Evolutionary conservation across 2,797 vertebrate species (phyloP).

Genomic region (Fistularia commersonii): DNA sequence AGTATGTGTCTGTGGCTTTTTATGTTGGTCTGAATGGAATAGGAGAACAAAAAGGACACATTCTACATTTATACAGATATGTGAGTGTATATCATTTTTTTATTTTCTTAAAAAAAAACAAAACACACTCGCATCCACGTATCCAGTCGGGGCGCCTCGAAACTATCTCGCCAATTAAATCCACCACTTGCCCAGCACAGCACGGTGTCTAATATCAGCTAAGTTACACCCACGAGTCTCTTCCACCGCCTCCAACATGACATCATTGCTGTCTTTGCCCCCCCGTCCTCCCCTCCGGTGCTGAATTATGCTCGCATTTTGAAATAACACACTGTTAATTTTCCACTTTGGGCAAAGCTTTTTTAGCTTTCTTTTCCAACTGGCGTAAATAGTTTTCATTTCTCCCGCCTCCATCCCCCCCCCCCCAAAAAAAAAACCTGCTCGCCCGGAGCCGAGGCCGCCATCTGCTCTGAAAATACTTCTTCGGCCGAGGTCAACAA

Average conservation of each 20-base stretch:
- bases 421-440: too few relatives aligned
- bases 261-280: slow-evolving; percentile 36
- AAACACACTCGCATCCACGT: too few relatives aligned
- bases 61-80: too few relatives aligned
- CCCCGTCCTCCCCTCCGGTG: slow-evolving; percentile 14
- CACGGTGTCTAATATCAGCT: slow-evolving; percentile 4
- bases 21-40: too few relatives aligned
- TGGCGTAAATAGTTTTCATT: slow-evolving; percentile 54
- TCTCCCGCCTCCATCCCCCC: slow-evolving; percentile 15
- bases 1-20: too few relatives aligned
- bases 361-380: slow-evolving; percentile 51
- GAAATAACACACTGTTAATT: slow-evolving; percentile 33
- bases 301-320: slow-evolving; percentile 35
- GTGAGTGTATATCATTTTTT: too few relatives aligned
- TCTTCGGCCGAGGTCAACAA: slow-evolving; percentile 24
- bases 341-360: slow-evolving; percentile 42
- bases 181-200: background rate
- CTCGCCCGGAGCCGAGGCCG: slow-evolving; percentile 31
- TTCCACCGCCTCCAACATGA: slow-evolving; percentile 45
- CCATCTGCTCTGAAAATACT: slow-evolving; percentile 52
- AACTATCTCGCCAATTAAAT: too few relatives aligned
- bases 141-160: too few relatives aligned
- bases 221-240: slow-evolving; percentile 12
- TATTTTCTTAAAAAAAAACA: too few relatives aligned
- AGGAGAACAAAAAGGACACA: too few relatives aligned